These are phyloP conservation scores for Augiades crinisus DNA, from an alignment of 2,888 invertebrate species.

Conservation along the genomic window DNA sequence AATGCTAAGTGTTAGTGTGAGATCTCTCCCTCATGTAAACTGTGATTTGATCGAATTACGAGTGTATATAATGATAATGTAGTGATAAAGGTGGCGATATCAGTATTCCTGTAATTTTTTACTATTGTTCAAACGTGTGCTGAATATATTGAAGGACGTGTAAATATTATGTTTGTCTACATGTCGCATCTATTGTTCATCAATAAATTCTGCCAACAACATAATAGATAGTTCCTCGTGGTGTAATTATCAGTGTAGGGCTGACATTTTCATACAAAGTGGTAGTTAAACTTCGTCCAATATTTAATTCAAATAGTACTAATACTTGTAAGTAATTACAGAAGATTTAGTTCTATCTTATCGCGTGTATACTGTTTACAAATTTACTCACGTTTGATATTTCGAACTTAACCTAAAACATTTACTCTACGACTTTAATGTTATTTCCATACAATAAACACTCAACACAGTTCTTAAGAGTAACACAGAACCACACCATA, in stretches of 20 bases:
- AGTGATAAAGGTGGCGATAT: background rate
- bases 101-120: slow-evolving; percentile 6
- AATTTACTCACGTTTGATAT: background rate
- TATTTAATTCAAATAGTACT: too few species aligned
- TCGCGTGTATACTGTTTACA: background rate
- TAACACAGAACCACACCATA: slow-evolving; percentile 26
- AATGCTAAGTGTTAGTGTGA: background rate
- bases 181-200: too few species aligned
- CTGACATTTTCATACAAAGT: too few species aligned
- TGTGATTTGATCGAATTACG: slow-evolving; percentile 19
- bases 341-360: background rate
- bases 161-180: too few species aligned
- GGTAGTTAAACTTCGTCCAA: too few species aligned
- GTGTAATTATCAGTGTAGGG: too few species aligned
- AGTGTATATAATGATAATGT: slow-evolving; percentile 10
- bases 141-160: too few species aligned
- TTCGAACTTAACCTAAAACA: slow-evolving; percentile 5
- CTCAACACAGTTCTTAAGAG: slow-evolving; percentile 5
- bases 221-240: background rate
- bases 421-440: slow-evolving; percentile 7
- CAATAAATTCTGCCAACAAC: too few species aligned
- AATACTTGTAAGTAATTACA: too few species aligned
- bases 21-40: slow-evolving; percentile 13
- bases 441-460: slow-evolving; percentile 1
- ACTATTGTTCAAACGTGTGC: background rate